These are phyloP conservation scores for Axis porcinus DNA, from an alignment of 2,113 vertebrate genomes.

Conservation along the genomic window DNA sequence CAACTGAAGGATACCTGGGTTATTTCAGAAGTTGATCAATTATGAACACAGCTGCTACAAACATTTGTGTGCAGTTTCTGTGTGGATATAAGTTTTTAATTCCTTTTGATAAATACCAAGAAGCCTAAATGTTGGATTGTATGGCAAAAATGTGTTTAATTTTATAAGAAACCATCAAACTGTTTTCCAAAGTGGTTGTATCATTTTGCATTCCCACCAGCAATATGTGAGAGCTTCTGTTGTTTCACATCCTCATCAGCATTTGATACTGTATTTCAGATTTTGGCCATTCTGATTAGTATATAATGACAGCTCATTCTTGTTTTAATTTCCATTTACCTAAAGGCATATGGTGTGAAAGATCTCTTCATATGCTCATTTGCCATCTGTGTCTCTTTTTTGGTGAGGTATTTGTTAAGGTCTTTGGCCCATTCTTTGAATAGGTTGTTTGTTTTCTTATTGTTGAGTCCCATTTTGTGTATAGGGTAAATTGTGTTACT, in stretches of 20 bases:
- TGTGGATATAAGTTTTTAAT: not conserved
- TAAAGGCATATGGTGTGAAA: not conserved
- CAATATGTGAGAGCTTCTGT: not conserved
- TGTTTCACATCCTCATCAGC: not conserved
- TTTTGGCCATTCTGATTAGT: not conserved
- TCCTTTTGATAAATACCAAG: not conserved
- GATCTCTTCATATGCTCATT: not conserved
- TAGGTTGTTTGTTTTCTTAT: not conserved
- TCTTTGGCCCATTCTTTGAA: not conserved
- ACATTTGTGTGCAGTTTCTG: not conserved
- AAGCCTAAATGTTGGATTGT: not conserved
- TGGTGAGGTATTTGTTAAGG: not conserved
- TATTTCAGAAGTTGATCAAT: not conserved
- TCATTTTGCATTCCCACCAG: not conserved
- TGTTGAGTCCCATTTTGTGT: not conserved
- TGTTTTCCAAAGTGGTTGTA: not conserved
- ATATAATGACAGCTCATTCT: not conserved
- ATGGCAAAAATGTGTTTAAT: not conserved
- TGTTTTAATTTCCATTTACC: not conserved
- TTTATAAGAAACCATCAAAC: not conserved
- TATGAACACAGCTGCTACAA: not conserved
- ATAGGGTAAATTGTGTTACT: slow-evolving; percentile 3
- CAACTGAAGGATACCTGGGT: not conserved
- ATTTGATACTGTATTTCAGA: not conserved
- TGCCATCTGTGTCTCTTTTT: not conserved